Base-by-base conservation (phyloP, 1,140 invertebrate genomes). In the Telenomus remus region DNA sequence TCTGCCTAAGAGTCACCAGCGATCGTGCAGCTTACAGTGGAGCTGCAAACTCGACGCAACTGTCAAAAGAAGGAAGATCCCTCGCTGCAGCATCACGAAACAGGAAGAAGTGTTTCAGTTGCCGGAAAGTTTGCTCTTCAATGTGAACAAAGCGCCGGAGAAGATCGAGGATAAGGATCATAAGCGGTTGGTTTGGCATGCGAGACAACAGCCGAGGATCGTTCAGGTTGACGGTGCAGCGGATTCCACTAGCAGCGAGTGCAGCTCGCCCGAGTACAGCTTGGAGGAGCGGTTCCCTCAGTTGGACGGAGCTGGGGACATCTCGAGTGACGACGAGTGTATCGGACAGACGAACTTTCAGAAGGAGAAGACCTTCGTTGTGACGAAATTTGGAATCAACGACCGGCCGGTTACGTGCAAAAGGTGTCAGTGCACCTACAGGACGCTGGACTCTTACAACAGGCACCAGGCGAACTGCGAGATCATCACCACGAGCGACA, bases 371-470 rank as follows among this genome's bases (percentile, higher is more conserved):
- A 79, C 83, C 35, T 76, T 79, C 5, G 34, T 75, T 57, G 69
- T 84, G 70, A 69, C 87, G 75, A 83, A 65, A 0, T 60, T 77
- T 4, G 47, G 78, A 0, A 43, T 79, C 4, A 81, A 81, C 39
- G 92, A 93, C 75, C 92, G 91, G 70, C 93, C 95, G 12, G 95
- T 97, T 0, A 95, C 94, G 78, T 97, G 96, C 86, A 91, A 93
- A 70, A 91, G 93, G 54, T 98, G 96, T 83, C 94, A 95, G 79
- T 93, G 95, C 79, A 94, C 95, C 2, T 98, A 98, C 83, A 90
- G 96, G 80, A 97, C 95, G 9, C 92, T 92, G 73, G 92, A 94
- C 49, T 96, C 95, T 75, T 97, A 94, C 80, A 92, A 95, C 77
- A 90, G 94, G 27, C 96, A 98, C 85, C 86, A 96, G 44, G 88